Base-by-base conservation (phyloP, 2,888 invertebrate genomes). In the Thereva unica region DNA sequence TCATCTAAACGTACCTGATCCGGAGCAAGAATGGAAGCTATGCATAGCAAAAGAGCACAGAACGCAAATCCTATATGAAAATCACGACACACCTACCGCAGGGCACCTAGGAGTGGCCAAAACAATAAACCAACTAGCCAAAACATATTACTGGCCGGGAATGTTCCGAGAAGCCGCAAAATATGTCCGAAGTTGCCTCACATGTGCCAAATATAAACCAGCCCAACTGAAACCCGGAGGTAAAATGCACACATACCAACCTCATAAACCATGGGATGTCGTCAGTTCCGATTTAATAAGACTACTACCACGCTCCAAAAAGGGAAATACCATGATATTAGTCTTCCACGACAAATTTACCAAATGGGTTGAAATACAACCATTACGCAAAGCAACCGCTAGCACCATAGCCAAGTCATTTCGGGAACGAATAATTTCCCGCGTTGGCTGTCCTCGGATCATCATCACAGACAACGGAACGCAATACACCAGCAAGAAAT, bases 51-150 rank as follows among this genome's bases (percentile, higher is more conserved):
- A n/a, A n/a, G n/a, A n/a, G n/a, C n/a, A n/a, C n/a, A n/a, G n/a
- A n/a, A n/a, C n/a, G n/a, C n/a, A n/a, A n/a, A n/a, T n/a, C n/a
- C n/a, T n/a, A n/a, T n/a, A n/a, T n/a, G n/a, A n/a, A n/a, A n/a
- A n/a, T n/a, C n/a, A n/a, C n/a, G n/a, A n/a, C n/a, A n/a, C n/a
- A n/a, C n/a, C n/a, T n/a, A 47, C 42, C 8, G 66, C 66, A 1
- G 66, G 56, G 1, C 66, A 66, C 34, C 37, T 56, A 23, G 66
- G 66, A 1, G 47, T 66, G 3, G 49, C 55, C n/a, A 66, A 66
- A 47, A 66, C 66, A 1, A 57, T 66, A 5, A 40, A 45, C 10
- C 44, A 47, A 7, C 41, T 65, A 34, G 45, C 65, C 1, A 65
- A 45, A 42, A 10, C 40, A n/a, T 66, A 66, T 23, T 57, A 66